A percentile compares a stretch with the other conserved stretches of the same genome.
Evolutionary conservation across 2,888 invertebrate genomes (phyloP).

Genomic region (Apamea crenata): DNA sequence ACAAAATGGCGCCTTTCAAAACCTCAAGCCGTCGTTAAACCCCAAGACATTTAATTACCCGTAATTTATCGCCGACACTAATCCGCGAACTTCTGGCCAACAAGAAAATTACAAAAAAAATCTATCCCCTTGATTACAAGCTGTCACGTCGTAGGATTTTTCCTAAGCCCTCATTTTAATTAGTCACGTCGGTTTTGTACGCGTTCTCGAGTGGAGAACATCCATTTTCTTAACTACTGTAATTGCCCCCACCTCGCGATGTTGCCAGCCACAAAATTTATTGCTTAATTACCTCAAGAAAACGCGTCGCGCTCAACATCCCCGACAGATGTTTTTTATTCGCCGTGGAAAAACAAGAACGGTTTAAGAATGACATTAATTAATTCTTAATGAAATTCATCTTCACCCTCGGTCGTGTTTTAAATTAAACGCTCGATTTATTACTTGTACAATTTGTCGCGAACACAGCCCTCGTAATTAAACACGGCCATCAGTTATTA

Average conservation of each 20-base stretch:
- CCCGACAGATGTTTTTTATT: constrained; percentile 90
- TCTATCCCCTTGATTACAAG: constrained; percentile 90
- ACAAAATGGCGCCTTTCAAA: constrained; percentile 65
- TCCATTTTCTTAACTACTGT: constrained; percentile 89
- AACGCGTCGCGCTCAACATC: constrained; percentile 83
- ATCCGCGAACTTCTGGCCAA: constrained; percentile 82
- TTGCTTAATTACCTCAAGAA: constrained; percentile 91
- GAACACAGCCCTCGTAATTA: constrained; percentile 81
- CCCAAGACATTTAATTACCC: constrained; percentile 87
- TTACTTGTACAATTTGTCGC: constrained; percentile 90
- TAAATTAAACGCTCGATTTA: constrained; percentile 89
- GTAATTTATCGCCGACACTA: constrained; percentile 88
- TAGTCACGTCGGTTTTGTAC: constrained; percentile 83
- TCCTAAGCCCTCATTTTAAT: constrained; percentile 89
- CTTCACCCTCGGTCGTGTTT: constrained; percentile 89
- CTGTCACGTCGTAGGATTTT: constrained; percentile 90
- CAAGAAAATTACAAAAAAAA: constrained; percentile 80
- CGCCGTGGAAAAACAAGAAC: constrained; percentile 88
- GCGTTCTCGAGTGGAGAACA: constrained; percentile 80
- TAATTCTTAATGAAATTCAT: constrained; percentile 91
- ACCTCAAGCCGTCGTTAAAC: constrained; percentile 68
- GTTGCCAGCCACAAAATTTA: constrained; percentile 90
- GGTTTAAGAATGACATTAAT: constrained; percentile 90
- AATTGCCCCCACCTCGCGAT: constrained; percentile 89
- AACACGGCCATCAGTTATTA: constrained; percentile 83